These are phyloP conservation scores for Cylindroiulus punctatus DNA, from an alignment of 2,888 invertebrate genomes.

Conservation along the genomic window DNA sequence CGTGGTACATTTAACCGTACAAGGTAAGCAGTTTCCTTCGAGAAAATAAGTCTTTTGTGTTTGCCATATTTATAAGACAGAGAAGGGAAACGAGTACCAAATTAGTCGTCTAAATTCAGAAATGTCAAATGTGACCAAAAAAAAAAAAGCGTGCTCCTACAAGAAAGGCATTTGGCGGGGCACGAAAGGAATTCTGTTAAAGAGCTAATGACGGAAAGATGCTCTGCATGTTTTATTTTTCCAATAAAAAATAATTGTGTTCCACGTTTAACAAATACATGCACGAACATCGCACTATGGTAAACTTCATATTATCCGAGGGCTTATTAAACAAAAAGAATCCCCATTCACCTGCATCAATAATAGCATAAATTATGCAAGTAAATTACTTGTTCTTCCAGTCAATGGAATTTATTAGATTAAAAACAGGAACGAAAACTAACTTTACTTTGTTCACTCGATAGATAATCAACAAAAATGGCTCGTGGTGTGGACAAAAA, in stretches of 20 bases:
- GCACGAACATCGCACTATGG: background rate
- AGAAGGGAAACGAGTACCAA: background rate
- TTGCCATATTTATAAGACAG: slow-evolving; percentile 1
- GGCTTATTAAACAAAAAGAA: background rate
- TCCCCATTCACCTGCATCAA: too few relatives aligned
- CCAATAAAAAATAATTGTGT: slow-evolving; percentile 8
- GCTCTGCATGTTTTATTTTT: background rate
- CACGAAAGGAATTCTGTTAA: background rate
- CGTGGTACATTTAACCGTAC: slow-evolving; percentile 67
- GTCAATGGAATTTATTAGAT: too few relatives aligned
- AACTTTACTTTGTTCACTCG: too few relatives aligned
- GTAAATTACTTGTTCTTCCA: too few relatives aligned
- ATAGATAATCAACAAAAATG: too few relatives aligned
- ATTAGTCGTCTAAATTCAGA: slow-evolving; percentile 38
- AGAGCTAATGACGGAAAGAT: background rate
- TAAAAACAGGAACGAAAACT: too few relatives aligned
- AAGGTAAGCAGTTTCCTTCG: slow-evolving; percentile 64
- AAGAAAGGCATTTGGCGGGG: background rate
- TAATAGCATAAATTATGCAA: too few relatives aligned
- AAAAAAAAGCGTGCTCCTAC: background rate
- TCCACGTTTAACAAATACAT: background rate
- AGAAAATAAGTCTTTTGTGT: slow-evolving; percentile 35
- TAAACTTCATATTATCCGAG: background rate
- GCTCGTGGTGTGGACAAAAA: too few relatives aligned
- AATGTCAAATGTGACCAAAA: slow-evolving; percentile 8